Evolutionary conservation across 2,888 invertebrate species (phyloP), one percentile per base, ranked within the genome.

Genomic region (Morinoia aosen): DNA sequence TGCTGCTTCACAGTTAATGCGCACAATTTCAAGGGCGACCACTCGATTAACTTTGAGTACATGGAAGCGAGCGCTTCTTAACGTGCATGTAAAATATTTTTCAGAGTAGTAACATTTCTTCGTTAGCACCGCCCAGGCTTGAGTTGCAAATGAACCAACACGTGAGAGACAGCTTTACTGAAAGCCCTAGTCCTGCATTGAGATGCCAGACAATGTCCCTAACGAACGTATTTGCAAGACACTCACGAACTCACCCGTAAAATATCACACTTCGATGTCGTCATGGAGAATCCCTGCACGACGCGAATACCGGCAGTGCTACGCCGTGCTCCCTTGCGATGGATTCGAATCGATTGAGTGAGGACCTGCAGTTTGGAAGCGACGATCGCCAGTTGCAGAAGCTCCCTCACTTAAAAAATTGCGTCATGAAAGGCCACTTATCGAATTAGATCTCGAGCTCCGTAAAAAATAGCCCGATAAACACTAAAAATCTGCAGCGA

Each of bases 361-460:
- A 76, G 25, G 33, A 33, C 25, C 76, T 76, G 76, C 76, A 76
- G 76, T 25, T 16, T 76, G 76, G 76, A 16, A 76, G 76, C 76
- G 76, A 33, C 76, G 33, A 76, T 76, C 76, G 76, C 25, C 76
- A 33, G 76, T 33, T 76, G 76, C 76, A 25, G 33, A 76, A 33
- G 76, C 76, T 76, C 25, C 76, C 19, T 76, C 76, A 33, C 76
- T 76, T 33, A 16, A 76, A 76, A 76, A 76, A 76, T 76, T 76
- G 76, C 76, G 25, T 76, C 76, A 33, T 76, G 40, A 40, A 90
- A 40, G 48, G 33, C 90, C 90, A 90, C 90, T 90, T 19, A 90
- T 90, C 40, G 90, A 90, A 90, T 90, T 90, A 90, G 90, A 90
- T 90, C 90, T 19, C 90, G 11, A 39, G 48, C 39, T 39, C 90